Evolutionary conservation across 2,888 invertebrate species (phyloP).

Genomic region (Cacoxenus indagator): DNA sequence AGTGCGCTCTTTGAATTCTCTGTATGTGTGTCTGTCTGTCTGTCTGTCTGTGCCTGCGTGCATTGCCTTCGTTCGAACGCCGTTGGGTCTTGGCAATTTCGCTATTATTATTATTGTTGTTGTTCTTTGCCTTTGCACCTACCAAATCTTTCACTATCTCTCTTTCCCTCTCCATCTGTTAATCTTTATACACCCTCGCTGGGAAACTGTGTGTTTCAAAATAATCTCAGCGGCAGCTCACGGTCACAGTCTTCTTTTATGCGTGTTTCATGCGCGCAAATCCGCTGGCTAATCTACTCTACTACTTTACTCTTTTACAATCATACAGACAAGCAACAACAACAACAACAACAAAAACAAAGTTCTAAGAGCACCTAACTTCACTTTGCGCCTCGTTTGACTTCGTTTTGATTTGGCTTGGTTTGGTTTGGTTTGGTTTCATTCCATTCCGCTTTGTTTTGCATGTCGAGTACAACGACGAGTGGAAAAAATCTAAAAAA

Average conservation of each 20-base stretch:
- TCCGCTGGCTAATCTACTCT: too few relatives aligned
- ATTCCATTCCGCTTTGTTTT: too few relatives aligned
- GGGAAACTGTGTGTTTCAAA: too few relatives aligned
- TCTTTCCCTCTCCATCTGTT: too few relatives aligned
- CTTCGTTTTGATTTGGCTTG: not conserved
- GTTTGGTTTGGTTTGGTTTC: not conserved
- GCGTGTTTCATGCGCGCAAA: too few relatives aligned
- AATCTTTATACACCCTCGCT: too few relatives aligned
- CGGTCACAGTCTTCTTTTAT: too few relatives aligned
- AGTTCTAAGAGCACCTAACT: not conserved
- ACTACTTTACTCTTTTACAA: not conserved
- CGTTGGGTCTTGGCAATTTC: too few relatives aligned
- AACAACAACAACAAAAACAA: not conserved
- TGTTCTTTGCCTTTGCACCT: too few relatives aligned
- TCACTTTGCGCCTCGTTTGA: not conserved
- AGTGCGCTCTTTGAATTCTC: too few relatives aligned
- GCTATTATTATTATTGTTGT: not conserved
- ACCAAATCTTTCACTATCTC: too few relatives aligned
- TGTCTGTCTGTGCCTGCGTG: not conserved
- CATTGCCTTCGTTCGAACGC: not conserved
- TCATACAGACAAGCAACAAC: not conserved
- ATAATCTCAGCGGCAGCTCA: too few relatives aligned
- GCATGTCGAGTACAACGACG: not conserved
- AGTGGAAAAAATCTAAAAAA: constrained; percentile 14
- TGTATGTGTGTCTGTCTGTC: not conserved